A percentile compares a stretch with the other conserved stretches of the same genome.
These are phyloP conservation scores for Tursiops truncatus DNA, from an alignment of 2,113 vertebrate genomes.

Conservation along the genomic window DNA sequence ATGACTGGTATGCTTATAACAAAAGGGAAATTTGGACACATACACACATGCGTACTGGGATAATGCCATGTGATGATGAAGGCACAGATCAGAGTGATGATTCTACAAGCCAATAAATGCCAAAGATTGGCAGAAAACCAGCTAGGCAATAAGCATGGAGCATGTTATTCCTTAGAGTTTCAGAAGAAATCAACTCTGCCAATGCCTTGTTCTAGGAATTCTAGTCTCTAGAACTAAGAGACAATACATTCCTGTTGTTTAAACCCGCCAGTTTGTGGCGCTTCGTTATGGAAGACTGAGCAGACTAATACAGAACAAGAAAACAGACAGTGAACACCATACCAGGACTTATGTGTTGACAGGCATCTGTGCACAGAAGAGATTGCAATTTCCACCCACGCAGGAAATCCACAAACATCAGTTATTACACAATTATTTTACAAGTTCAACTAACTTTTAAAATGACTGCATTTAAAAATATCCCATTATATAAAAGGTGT, in stretches of 20 bases:
- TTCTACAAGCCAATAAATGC: not conserved
- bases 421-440: not conserved
- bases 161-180: not conserved
- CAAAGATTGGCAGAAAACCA: not conserved
- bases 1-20: not conserved
- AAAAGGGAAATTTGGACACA: not conserved
- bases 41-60: not conserved
- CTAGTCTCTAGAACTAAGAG: not conserved
- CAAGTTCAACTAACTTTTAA: not conserved
- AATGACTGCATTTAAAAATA: not conserved
- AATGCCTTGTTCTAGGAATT: not conserved
- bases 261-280: not conserved
- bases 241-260: not conserved
- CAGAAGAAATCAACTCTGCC: not conserved
- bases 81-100: rapidly evolving
- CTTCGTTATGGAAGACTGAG: not conserved
- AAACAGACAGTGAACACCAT: not conserved
- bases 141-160: not conserved
- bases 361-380: not conserved
- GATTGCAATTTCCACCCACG: not conserved
- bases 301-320: not conserved
- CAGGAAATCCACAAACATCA: not conserved
- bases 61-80: not conserved
- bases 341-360: not conserved
- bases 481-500: not conserved